These are phyloP conservation scores for Euphonia xanthogaster DNA, from an alignment of 2,797 vertebrate genomes.

Conservation along the genomic window DNA sequence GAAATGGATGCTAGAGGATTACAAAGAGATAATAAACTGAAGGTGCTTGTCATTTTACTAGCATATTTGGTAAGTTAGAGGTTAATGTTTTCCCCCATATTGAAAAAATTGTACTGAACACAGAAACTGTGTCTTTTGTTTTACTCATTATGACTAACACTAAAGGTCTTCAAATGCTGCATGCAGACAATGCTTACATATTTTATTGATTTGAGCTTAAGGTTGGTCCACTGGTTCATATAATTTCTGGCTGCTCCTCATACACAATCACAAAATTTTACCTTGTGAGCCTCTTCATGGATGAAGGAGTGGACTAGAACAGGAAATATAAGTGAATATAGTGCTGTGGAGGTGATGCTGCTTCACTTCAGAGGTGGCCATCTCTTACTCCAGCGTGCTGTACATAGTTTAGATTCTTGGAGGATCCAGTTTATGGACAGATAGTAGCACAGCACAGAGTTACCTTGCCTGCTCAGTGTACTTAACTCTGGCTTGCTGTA, in stretches of 20 bases:
- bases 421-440: background rate
- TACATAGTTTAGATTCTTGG: background rate
- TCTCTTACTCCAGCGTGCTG: background rate
- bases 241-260: background rate
- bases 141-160: background rate
- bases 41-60: conserved; percentile 57
- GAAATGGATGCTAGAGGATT: conserved; percentile 65
- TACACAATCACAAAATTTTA: background rate
- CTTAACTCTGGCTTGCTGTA: background rate
- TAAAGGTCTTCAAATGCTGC: background rate
- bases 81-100: background rate
- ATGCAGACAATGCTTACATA: fast-evolving
- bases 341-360: background rate
- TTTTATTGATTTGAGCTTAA: background rate
- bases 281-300: background rate
- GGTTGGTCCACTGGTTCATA: background rate
- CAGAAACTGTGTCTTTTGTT: background rate
- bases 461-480: background rate
- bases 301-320: background rate
- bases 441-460: background rate
- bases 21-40: conserved; percentile 35
- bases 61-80: conserved; percentile 71
- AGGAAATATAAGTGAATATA: background rate
- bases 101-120: background rate
- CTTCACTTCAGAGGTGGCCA: background rate